Conservation (phyloP, 2,113 vertebrate genomes). For the Phalacrocorax brasilianus region DNA sequence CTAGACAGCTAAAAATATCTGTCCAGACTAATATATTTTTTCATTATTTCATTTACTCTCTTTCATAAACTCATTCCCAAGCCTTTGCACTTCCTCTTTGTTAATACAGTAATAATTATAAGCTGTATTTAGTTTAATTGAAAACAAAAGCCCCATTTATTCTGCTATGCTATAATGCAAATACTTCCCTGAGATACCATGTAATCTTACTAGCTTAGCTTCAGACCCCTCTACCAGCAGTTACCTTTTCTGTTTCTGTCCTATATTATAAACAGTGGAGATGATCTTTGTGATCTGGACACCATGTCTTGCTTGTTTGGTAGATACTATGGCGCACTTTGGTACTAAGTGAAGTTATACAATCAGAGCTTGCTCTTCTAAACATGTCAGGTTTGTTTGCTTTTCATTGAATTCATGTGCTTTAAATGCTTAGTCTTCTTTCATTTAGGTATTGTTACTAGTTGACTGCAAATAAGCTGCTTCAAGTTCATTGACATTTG, state of each 20-base stretch:
- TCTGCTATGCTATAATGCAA: neutral
- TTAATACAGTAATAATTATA: neutral
- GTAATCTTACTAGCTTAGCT: neutral
- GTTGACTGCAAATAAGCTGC: neutral
- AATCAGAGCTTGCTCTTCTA: neutral
- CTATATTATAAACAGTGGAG: neutral
- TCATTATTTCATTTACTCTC: neutral
- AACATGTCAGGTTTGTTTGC: neutral
- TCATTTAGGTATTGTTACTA: neutral
- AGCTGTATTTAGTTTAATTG: neutral
- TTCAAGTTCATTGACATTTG: neutral
- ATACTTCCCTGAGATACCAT: neutral
- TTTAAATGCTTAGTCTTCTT: neutral
- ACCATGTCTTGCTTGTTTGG: neutral
- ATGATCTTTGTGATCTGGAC: neutral
- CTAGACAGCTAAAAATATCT: neutral
- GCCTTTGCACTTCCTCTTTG: neutral
- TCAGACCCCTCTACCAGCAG: neutral
- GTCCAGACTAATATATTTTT: neutral
- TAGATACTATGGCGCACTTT: neutral
- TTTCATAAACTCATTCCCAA: neutral
- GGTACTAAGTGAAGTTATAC: neutral
- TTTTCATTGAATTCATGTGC: neutral
- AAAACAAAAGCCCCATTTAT: neutral
- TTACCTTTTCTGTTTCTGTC: neutral